Percentiles rank a stretch among this genome's conserved stretches.
phyloP scores from a whole-genome alignment of 1,140 invertebrate genomes.

The Centruroides vittatus region DNA sequence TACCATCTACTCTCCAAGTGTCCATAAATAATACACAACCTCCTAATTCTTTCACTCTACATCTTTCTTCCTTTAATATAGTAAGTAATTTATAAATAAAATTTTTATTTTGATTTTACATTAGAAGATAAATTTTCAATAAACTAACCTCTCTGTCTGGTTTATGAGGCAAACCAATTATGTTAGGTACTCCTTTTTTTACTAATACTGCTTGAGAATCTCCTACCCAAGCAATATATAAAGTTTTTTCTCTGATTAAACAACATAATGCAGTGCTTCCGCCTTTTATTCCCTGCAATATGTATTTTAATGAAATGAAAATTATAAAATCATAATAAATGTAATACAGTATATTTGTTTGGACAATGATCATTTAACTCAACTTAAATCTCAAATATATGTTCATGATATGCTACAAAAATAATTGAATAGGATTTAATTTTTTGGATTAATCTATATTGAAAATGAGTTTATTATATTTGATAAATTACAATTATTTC shows the following conservation, averaged over 20 bases:
- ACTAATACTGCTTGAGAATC: conserved; percentile 82
- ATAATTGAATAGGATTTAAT: no score
- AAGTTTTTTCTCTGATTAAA: conserved; percentile 43
- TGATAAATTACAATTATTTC: no score
- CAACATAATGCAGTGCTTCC: conserved; percentile 63
- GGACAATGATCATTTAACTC: no score
- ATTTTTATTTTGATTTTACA: no score
- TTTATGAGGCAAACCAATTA: conserved; percentile 74
- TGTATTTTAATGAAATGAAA: no score
- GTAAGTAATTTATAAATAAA: no score
- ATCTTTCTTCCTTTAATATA: conserved; percentile 51
- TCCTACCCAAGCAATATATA: conserved; percentile 81
- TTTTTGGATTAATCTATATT: no score
- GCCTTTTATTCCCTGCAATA: conserved; percentile 12
- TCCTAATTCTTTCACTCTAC: conserved; percentile 56
- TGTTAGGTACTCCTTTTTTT: conserved; percentile 46
- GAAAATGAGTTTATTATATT: no score
- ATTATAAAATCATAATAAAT: no score
- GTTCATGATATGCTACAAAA: no score
- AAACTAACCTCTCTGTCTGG: conserved; percentile 54
- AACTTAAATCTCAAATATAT: no score
- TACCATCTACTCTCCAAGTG: conserved; percentile 69
- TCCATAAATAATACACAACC: conserved; percentile 54
- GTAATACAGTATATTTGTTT: no score
- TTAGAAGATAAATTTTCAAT: not conserved